Conservation (phyloP, 2,113 vertebrate species). For the Poeciliopsis occidentalis region DNA sequence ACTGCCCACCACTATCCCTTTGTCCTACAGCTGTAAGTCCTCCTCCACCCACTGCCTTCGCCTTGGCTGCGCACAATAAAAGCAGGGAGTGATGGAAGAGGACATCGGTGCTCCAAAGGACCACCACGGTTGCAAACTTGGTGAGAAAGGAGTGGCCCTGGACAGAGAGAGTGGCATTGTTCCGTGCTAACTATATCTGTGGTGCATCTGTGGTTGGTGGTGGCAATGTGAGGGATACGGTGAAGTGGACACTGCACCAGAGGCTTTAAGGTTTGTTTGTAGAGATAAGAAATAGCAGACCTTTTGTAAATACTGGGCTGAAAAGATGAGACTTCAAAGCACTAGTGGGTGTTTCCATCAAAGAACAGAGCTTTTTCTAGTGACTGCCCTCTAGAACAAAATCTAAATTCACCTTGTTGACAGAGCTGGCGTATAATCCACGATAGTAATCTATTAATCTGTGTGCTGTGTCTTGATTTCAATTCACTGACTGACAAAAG, state of each 20-base stretch:
- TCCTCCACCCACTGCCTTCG: constrained; percentile 24
- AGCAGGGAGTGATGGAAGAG: constrained; percentile 46
- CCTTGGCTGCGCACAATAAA: constrained; percentile 37
- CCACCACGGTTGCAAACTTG: constrained; percentile 55
- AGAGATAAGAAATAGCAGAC: background rate
- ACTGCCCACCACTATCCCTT: background rate
- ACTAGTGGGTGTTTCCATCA: constrained; percentile 7
- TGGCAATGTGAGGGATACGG: background rate
- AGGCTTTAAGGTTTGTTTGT: background rate
- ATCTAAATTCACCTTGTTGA: background rate
- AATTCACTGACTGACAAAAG: background rate
- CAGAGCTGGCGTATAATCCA: background rate
- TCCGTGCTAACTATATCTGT: background rate
- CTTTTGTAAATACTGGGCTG: background rate
- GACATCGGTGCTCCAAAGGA: constrained; percentile 52
- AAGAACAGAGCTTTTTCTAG: background rate
- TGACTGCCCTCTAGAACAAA: background rate
- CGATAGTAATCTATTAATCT: background rate
- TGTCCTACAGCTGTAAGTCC: background rate
- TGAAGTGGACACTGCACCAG: background rate
- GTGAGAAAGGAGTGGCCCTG: constrained; percentile 17
- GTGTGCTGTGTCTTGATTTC: background rate
- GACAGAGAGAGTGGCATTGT: constrained; percentile 16
- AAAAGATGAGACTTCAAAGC: constrained; percentile 1
- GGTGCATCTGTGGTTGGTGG: background rate